These are phyloP conservation scores for Callionymus lyra DNA, from an alignment of 2,113 vertebrate species.

Conservation along the genomic window DNA sequence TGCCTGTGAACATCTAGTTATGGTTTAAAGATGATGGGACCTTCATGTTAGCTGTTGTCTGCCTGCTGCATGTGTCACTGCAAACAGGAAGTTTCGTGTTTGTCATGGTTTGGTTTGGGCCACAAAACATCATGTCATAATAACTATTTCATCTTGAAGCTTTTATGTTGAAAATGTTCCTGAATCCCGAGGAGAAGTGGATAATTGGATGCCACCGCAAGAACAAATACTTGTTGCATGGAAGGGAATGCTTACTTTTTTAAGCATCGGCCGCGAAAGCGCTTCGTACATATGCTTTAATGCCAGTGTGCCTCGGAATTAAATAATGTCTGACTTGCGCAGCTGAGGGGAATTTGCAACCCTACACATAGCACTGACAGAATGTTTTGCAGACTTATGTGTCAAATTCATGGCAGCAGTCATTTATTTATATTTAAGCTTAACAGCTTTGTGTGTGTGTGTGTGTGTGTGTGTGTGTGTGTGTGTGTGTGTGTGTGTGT, in stretches of 20 bases:
- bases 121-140: background rate
- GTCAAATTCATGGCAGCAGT: too few species aligned
- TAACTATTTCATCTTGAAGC: too few species aligned
- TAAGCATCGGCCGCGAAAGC: slow-evolving; percentile 1
- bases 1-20: slow-evolving; percentile 54
- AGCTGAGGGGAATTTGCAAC: slow-evolving; percentile 25
- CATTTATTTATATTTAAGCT: too few species aligned
- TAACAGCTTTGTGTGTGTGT: too few species aligned
- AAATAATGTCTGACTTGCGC: too few species aligned
- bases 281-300: slow-evolving; percentile 23
- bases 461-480: too few species aligned
- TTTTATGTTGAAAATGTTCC: too few species aligned
- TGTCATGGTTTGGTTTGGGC: background rate
- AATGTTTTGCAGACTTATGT: slow-evolving; percentile 35
- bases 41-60: slow-evolving; percentile 28
- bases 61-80: slow-evolving; percentile 6
- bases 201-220: too few species aligned
- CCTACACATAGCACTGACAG: slow-evolving; percentile 30
- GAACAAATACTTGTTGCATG: too few species aligned
- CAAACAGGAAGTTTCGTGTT: background rate
- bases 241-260: too few species aligned
- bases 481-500: too few species aligned
- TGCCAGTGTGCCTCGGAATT: slow-evolving; percentile 26
- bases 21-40: slow-evolving; percentile 46
- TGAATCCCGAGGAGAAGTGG: too few species aligned